Evolutionary conservation across 1,140 invertebrate species (phyloP).

Genomic region (Brachionus asplanchnoidis): DNA sequence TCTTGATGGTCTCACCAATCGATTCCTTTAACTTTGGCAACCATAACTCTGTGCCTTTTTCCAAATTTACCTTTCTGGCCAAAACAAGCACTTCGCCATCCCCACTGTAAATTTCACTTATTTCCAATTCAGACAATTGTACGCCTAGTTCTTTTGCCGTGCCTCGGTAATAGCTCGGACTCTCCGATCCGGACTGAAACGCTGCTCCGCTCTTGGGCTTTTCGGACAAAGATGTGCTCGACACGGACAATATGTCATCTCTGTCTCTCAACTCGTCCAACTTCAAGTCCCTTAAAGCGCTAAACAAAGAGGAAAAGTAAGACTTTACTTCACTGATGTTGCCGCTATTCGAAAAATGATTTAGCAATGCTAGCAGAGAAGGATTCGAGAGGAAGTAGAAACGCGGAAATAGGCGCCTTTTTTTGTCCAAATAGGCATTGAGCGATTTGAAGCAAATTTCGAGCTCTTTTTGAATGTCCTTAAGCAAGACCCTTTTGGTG

Average conservation of each 20-base stretch:
- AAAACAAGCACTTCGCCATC: conserved; percentile 53
- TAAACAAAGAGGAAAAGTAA: conserved; percentile 54
- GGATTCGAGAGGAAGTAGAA: conserved; percentile 56
- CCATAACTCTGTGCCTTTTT: conserved; percentile 54
- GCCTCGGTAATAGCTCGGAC: not conserved
- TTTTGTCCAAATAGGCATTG: conserved; percentile 54
- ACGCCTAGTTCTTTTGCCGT: not conserved
- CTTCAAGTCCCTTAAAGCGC: conserved; percentile 50
- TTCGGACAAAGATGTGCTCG: not conserved
- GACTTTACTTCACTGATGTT: conserved; percentile 54
- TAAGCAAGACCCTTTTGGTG: conserved; percentile 52
- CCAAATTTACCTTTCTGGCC: conserved; percentile 50
- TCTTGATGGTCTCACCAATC: conserved; percentile 49
- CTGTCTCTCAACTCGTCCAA: conserved; percentile 47
- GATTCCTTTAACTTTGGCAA: conserved; percentile 50
- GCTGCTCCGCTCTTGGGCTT: not conserved
- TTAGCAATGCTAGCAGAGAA: conserved; percentile 53
- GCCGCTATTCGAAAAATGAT: conserved; percentile 46
- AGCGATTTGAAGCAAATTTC: conserved; percentile 57
- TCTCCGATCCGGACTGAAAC: conserved; percentile 1
- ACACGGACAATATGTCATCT: not conserved
- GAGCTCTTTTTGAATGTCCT: conserved; percentile 55
- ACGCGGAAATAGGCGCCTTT: conserved; percentile 52
- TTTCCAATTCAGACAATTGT: conserved; percentile 50
- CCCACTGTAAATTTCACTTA: conserved; percentile 47